Percentiles rank a stretch among this genome's conserved stretches.
Evolutionary conservation across 2,797 vertebrate species (phyloP).

Genomic region (Enteromius argenteus): DNA sequence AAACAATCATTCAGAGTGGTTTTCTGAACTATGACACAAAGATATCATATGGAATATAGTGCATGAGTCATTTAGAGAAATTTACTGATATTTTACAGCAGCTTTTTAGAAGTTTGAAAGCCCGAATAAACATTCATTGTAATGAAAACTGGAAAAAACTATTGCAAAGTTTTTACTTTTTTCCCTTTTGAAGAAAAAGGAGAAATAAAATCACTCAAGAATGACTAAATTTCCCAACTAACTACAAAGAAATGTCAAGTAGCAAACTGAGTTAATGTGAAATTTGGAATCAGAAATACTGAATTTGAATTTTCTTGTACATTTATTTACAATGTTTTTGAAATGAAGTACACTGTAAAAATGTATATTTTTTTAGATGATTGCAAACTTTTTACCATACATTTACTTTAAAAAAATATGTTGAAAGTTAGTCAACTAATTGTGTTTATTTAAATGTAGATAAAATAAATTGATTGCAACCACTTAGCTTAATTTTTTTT

Average conservation of each 20-base stretch:
- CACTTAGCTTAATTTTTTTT: too few relatives aligned
- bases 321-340: not conserved
- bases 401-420: too few relatives aligned
- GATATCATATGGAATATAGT: not conserved
- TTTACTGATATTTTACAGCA: not conserved
- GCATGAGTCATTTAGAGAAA: not conserved
- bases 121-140: not conserved
- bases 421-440: too few relatives aligned
- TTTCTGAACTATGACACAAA: not conserved
- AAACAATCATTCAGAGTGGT: not conserved
- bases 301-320: not conserved
- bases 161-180: not conserved
- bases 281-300: not conserved
- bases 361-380: too few relatives aligned
- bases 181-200: not conserved
- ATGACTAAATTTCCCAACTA: not conserved
- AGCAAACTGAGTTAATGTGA: not conserved
- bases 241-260: not conserved
- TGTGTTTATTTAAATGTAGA: too few relatives aligned
- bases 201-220: not conserved
- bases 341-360: too few relatives aligned
- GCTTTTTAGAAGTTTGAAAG: not conserved
- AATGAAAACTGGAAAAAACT: not conserved
- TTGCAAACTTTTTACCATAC: too few relatives aligned
- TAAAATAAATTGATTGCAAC: too few relatives aligned